Conservation (phyloP, 2,888 invertebrate species). For the Aphrophora alni region DNA sequence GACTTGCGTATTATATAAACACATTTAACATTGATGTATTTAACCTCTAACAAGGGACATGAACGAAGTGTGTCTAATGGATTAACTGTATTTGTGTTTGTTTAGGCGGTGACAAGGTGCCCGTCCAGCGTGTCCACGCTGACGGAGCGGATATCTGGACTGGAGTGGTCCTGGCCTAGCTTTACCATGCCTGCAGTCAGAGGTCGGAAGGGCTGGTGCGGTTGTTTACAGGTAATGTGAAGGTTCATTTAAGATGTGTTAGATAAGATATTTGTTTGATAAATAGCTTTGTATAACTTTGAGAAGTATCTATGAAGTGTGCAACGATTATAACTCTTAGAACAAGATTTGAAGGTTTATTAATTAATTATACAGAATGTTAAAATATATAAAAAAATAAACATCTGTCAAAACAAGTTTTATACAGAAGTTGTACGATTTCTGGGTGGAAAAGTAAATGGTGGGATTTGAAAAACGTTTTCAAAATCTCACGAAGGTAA, state of each 20-base stretch:
- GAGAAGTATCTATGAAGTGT: neutral
- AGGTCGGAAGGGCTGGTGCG: constrained; percentile 66
- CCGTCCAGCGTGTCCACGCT: constrained; percentile 32
- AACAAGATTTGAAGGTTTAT: neutral
- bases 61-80: neutral
- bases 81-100: constrained; percentile 12
- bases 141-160: constrained; percentile 35
- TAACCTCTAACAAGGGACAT: neutral
- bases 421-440: too few relatives aligned
- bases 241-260: constrained; percentile 53
- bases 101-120: constrained; percentile 33
- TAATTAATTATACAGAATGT: too few relatives aligned
- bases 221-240: constrained; percentile 81
- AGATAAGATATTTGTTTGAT: neutral
- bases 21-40: neutral
- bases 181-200: constrained; percentile 50
- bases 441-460: too few relatives aligned
- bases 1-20: too few relatives aligned
- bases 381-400: too few relatives aligned
- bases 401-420: too few relatives aligned
- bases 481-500: too few relatives aligned
- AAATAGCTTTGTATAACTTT: neutral
- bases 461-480: too few relatives aligned
- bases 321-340: neutral
- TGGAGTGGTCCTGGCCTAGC: constrained; percentile 44